Base-by-base conservation (phyloP, 35 echinoderm and acorn worm genomes). In the Amphiura filiformis region DNA sequence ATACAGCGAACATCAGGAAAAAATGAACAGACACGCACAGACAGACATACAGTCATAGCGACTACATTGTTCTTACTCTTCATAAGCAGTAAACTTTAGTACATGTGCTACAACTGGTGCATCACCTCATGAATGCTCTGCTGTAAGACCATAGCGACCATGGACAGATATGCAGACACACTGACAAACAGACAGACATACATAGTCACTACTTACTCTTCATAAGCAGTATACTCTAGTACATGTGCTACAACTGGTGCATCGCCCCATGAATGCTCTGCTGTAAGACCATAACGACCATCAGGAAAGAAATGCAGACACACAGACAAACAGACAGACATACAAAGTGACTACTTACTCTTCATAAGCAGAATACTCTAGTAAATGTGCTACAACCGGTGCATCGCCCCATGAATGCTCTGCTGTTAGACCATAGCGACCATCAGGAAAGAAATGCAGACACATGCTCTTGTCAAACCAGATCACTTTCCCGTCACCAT, bases 371-470 rank as follows among this genome's bases (percentile, higher is more conserved):
- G 83, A 36, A 39, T 90, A 89, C 42, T 94, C 93, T 47, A 76
- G 56, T 26, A 90, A 86, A 38, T 94, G 93, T 7, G 76, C 93
- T 33, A 90, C 88, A 33, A 94, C 93, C 23, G 88, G 93, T 1
- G 88, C 93, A 17, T 94, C 93, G 0, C 88, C 93, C 93, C 93
- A 94, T 36, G 93, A 94, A 83, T 94, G 93, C 78, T 94, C 93
- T 3, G 85, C 84, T 32, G 90, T 94, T 77, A 75, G 39, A 38
- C 93, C 88, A 35, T 38, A 81, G 65, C 75, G 86, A 36, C 83
- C 93, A 78, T 94, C 88, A 17, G 47, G 78, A 65, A 94, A 94
- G 84, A 86, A 36, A 36, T 86, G 41, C 39, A 87, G 35, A 37
- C 76, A 78, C 13, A 94, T 47, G 36, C 83, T 78, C 84, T 94